Base-by-base conservation (phyloP, 2,797 vertebrate species). In the Silurus aristotelis region DNA sequence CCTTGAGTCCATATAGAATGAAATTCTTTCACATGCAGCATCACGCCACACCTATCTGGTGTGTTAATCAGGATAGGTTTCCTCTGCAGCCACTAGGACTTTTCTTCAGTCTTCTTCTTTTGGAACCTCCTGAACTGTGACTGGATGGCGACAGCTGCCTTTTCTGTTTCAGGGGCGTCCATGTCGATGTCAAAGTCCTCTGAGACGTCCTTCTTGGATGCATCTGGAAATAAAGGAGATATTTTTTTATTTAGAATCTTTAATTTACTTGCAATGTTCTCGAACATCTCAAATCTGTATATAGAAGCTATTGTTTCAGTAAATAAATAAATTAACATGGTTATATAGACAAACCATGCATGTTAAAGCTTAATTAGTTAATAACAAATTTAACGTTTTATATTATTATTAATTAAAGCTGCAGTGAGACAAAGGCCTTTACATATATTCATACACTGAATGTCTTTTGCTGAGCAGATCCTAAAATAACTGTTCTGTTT, bases 61-160 rank as follows among this genome's bases (percentile, higher is more conserved):
- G 84, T 88, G 87, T 92, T 87, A 83, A 1, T 88, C 90, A 63
- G 64, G 86, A 88, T 88, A 82, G 85, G 91, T 93, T 92, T 87
- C 90, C 90, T 87, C 84, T 73, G 85, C 31, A 89, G 90, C 89
- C 92, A 90, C 96, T 98, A 99, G 88, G 96, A 97, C 94, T 99
- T 97, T 43, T 97, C 97, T 1, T 88, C 96, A 60, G 58, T 94
- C 93, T 98, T 99, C 94, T 99, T 98, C 95, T 99, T 99, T 95
- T 99, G 97, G 95, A 97, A 98, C 94, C 97, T 98, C 92, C 98
- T 97, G 96, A 99, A 99, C 95, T 98, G 98, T 22, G 97, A 98
- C 91, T 99, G 98, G 94, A 99, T 99, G 80, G 97, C 96, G 90
- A 98, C 96, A 0, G 98, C 98, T 0, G 98, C 98, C 85, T 96